Evolutionary conservation across 2,797 vertebrate genomes (phyloP).

Genomic region (Tragelaphus oryx): DNA sequence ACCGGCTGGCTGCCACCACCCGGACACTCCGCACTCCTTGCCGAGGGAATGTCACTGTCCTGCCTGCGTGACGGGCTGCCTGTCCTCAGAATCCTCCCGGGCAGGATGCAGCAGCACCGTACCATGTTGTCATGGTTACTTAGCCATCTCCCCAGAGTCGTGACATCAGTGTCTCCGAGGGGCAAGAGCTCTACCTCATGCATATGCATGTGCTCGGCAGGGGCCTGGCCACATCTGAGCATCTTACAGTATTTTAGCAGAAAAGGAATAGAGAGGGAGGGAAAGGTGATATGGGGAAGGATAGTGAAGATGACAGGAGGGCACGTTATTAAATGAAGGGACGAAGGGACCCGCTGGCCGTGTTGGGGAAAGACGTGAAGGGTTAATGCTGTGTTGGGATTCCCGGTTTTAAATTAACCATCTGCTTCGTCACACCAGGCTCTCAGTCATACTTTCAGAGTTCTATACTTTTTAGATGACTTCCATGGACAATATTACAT

Average conservation of each 20-base stretch:
- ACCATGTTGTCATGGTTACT: slow-evolving; percentile 85
- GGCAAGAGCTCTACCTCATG: slow-evolving; percentile 80
- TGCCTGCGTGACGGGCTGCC: slow-evolving; percentile 77
- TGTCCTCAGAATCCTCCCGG: slow-evolving; percentile 74
- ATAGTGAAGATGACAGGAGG: slow-evolving; percentile 54
- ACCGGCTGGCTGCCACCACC: slow-evolving; percentile 68
- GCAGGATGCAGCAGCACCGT: slow-evolving; percentile 70
- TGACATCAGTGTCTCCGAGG: slow-evolving; percentile 82
- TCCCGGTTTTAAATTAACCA: slow-evolving; percentile 47
- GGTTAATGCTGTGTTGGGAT: slow-evolving; percentile 44
- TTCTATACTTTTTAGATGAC: slow-evolving; percentile 14
- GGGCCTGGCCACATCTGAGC: slow-evolving; percentile 81
- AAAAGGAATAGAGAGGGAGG: slow-evolving; percentile 72
- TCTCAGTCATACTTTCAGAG: background rate
- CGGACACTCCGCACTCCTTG: slow-evolving; percentile 72
- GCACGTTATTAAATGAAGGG: background rate
- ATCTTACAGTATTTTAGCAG: slow-evolving; percentile 68
- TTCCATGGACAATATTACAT: background rate
- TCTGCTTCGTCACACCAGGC: slow-evolving; percentile 10
- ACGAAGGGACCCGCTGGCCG: background rate
- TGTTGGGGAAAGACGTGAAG: background rate
- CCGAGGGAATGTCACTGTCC: slow-evolving; percentile 76
- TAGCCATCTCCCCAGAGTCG: slow-evolving; percentile 81
- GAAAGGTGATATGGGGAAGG: slow-evolving; percentile 67
- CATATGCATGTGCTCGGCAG: slow-evolving; percentile 81